Conservation (phyloP, 1,140 invertebrate species). For the Drosophila hydei region DNA sequence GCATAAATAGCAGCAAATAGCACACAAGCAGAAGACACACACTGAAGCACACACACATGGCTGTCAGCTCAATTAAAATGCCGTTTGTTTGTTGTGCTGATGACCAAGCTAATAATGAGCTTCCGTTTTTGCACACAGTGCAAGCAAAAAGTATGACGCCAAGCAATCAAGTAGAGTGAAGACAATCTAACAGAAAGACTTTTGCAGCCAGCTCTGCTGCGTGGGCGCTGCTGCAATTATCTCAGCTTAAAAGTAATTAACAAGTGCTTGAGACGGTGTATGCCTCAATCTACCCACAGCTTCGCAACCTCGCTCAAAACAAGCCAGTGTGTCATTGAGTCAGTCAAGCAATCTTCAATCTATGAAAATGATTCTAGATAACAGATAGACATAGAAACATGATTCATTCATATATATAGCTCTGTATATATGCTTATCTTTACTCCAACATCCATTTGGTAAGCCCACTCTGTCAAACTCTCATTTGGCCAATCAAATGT, state of each 20-base stretch:
- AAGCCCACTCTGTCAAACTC: background rate
- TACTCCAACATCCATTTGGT: too few relatives aligned
- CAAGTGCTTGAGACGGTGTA: background rate
- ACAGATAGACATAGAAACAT: background rate
- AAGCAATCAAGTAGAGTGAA: constrained; percentile 52
- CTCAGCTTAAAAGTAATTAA: constrained; percentile 30
- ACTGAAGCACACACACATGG: constrained; percentile 22
- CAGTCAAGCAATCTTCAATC: too few relatives aligned
- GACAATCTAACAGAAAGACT: constrained; percentile 29
- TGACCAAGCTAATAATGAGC: constrained; percentile 64
- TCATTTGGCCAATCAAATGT: constrained; percentile 34
- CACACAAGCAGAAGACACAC: constrained; percentile 30
- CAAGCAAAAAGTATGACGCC: constrained; percentile 69
- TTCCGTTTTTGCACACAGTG: constrained; percentile 51
- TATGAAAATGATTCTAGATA: too few relatives aligned
- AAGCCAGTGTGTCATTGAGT: background rate
- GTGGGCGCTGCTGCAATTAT: constrained; percentile 36
- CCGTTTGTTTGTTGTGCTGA: constrained; percentile 59
- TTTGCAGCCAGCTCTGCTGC: constrained; percentile 13
- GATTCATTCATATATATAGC: too few relatives aligned
- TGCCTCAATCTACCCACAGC: background rate
- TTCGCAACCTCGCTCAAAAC: background rate
- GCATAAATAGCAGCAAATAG: constrained; percentile 29
- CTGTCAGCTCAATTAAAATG: constrained; percentile 68
- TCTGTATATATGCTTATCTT: too few relatives aligned